Base-by-base conservation (phyloP, 2,113 vertebrate species). In the Leptodactylus fuscus region DNA sequence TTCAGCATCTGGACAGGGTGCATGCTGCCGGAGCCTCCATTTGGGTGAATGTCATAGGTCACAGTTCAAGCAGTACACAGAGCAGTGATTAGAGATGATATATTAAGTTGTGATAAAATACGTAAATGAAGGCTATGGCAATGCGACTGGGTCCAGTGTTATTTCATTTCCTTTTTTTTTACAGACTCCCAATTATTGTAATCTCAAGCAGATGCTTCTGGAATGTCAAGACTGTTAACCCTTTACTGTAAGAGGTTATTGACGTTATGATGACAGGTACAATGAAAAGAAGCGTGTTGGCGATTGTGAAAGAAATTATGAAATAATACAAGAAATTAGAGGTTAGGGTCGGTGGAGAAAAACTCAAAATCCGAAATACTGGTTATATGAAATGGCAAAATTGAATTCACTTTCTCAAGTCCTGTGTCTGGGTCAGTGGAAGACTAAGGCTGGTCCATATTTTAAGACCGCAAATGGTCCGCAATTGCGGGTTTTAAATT, bases 21-120 rank as follows among this genome's bases (percentile, higher is more conserved):
- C 89, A 86, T 15, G 88, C 84, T 70, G 89, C 92, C 92, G 91
- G 91, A 93, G 92, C 90, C 88, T 91, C 81, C 73, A 90, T 89
- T 88, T 89, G 93, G 92, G 93, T 91, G 91, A 93, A 92, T 92
- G 91, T 91, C 90, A 90, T 86, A 87, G 91, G 92, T 92, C 90
- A 93, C 87, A 94, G 91, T 91, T 93, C 91, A 89, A 89, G 84
- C 86, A 87, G 86, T 91, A 90, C 81, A 82, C 20, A 53, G 88
- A 89, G 81, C 86, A 87, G 88, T 88, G 90, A 93, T 88, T 91
- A 90, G 87, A 89, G 88, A 92, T 91, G 88, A 90, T 93, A 91
- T 91, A 90, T 88, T 90, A 91, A 91, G 89, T 91, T 91, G 92
- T 88, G 88, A 85, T 86, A 85, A 77, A 49, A 86, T 69, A 34